A percentile compares a stretch with the other conserved stretches of the same genome.
These are phyloP conservation scores for Eueides isabella DNA, from an alignment of 1,140 invertebrate genomes.

Conservation along the genomic window DNA sequence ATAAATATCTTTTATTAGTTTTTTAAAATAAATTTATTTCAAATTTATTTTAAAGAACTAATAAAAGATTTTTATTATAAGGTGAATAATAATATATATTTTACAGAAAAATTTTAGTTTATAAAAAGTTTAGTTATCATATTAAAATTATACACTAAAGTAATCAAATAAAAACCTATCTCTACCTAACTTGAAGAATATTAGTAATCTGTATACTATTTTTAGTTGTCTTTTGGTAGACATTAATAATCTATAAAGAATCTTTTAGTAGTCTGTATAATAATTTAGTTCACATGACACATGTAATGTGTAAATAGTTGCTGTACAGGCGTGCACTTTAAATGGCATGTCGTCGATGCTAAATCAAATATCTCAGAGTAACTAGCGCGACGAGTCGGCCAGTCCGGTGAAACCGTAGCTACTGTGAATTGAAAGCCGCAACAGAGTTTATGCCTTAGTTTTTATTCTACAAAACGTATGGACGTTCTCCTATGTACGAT, in stretches of 20 bases:
- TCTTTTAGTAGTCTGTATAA: background rate
- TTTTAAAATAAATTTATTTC: too few species aligned
- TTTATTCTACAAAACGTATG: slow-evolving; percentile 35
- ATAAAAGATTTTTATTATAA: too few species aligned
- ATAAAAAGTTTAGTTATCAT: too few species aligned
- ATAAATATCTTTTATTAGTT: too few species aligned
- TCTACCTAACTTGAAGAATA: background rate
- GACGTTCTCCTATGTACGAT: slow-evolving; percentile 16
- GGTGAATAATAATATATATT: too few species aligned
- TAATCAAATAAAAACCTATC: too few species aligned
- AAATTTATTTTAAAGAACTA: too few species aligned
- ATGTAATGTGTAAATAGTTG: background rate
- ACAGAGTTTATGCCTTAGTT: slow-evolving; percentile 43
- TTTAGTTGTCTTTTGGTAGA: too few species aligned
- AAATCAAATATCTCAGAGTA: slow-evolving; percentile 32
- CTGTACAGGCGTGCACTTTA: slow-evolving; percentile 6
- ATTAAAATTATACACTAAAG: too few species aligned
- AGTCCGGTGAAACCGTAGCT: slow-evolving; percentile 61
- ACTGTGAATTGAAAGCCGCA: slow-evolving; percentile 64
- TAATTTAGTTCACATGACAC: background rate
- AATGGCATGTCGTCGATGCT: slow-evolving; percentile 17
- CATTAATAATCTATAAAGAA: background rate
- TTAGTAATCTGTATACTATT: background rate
- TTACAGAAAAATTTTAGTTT: too few species aligned
- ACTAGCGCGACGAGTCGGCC: slow-evolving; percentile 51